A percentile compares a stretch with the other conserved stretches of the same genome.
Evolutionary conservation across 2,888 invertebrate genomes (phyloP).

Genomic region (Thysanoteuthis rhombus): DNA sequence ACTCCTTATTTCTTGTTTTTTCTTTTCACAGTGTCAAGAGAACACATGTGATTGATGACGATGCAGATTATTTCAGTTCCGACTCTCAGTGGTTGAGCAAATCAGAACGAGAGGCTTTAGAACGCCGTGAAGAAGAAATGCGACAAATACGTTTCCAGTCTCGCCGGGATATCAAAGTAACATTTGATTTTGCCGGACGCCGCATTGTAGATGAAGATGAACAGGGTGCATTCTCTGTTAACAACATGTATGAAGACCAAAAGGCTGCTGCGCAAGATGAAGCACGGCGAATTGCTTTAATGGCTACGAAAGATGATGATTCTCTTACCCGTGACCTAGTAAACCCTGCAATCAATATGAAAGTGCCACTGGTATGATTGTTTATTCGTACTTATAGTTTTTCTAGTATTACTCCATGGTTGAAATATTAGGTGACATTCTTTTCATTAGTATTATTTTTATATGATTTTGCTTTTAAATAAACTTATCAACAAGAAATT

Average conservation of each 20-base stretch:
- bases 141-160: slow-evolving; percentile 78
- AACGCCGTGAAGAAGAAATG: slow-evolving; percentile 76
- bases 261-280: background rate
- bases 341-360: slow-evolving; percentile 52
- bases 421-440: no score
- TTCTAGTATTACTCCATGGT: no score
- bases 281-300: background rate
- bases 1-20: background rate
- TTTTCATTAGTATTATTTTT: no score
- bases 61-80: slow-evolving; percentile 86
- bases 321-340: slow-evolving; percentile 42
- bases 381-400: no score
- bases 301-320: background rate
- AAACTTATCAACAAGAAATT: background rate
- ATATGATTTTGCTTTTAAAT: background rate
- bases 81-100: slow-evolving; percentile 83
- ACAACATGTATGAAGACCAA: slow-evolving; percentile 21
- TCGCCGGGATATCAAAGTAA: slow-evolving; percentile 76
- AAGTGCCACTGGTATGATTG: slow-evolving; percentile 52
- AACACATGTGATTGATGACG: slow-evolving; percentile 87
- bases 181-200: slow-evolving; percentile 77
- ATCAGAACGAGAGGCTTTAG: slow-evolving; percentile 76
- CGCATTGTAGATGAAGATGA: slow-evolving; percentile 70
- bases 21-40: slow-evolving; percentile 74
- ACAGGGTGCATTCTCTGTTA: slow-evolving; percentile 21